Percentiles rank a stretch among this genome's conserved stretches.
Conservation (phyloP, 37 sponge, comb jelly and placozoan genomes). For the Cliona cf. orientalis region DNA sequence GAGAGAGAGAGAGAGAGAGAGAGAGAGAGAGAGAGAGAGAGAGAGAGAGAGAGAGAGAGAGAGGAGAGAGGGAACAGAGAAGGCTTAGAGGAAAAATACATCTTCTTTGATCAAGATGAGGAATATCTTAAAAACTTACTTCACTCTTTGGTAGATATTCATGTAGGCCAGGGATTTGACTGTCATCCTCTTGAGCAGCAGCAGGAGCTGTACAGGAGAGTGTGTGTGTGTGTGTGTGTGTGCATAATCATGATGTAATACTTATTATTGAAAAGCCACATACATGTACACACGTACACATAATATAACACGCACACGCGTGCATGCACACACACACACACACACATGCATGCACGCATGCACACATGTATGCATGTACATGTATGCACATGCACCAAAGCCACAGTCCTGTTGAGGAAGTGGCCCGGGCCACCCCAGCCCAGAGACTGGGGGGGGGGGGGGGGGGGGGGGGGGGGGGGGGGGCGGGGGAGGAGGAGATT, state of each 20-base stretch:
- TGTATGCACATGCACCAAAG: no score
- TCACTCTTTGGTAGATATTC: constrained; percentile 19
- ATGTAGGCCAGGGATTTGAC: constrained; percentile 20
- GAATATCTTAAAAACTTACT: not conserved
- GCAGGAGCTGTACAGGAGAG: not conserved
- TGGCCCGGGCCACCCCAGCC: no score
- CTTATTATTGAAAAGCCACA: not conserved
- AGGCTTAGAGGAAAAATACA: not conserved
- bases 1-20: constrained; percentile 2
- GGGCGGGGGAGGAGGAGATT: no score
- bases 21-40: constrained; percentile 1
- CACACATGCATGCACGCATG: no score
- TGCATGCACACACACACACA: no score
- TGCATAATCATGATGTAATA: not conserved
- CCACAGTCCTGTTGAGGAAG: no score
- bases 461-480: no score
- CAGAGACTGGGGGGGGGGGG: no score
- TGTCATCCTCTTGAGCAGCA: not conserved
- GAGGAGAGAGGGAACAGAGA: not conserved
- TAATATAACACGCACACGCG: no score
- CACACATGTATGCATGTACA: no score
- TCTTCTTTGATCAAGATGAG: not conserved
- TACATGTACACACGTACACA: no score
- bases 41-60: no score
- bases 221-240: not conserved